These are phyloP conservation scores for Lucinisca nassula DNA, from an alignment of 2,888 invertebrate species.

Conservation along the genomic window DNA sequence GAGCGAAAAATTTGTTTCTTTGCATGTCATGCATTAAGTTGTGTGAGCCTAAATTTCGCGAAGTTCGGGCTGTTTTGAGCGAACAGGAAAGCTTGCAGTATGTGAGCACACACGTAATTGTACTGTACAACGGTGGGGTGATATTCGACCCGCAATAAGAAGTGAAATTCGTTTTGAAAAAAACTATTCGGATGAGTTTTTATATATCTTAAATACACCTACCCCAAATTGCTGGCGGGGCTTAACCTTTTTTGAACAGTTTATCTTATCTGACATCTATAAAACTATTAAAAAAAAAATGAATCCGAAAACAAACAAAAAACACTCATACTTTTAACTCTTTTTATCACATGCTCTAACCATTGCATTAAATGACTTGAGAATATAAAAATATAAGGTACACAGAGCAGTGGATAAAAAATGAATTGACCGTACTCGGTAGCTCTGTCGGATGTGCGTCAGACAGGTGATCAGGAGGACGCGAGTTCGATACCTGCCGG, in stretches of 20 bases:
- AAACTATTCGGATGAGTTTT: neutral
- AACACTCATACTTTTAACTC: no score
- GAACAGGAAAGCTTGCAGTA: neutral
- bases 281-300: no score
- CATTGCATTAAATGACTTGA: no score
- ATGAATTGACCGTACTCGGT: no score
- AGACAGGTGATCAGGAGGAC: no score
- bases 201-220: neutral
- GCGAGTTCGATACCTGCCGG: no score
- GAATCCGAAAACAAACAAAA: no score
- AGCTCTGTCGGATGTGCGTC: no score
- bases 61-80: neutral
- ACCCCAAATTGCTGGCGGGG: neutral
- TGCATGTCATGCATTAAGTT: neutral
- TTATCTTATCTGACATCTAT: no score
- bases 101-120: neutral
- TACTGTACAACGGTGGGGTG: neutral
- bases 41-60: neutral
- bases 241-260: constrained; percentile 6
- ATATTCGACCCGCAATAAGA: neutral
- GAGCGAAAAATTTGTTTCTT: neutral
- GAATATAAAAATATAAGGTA: no score
- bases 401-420: no score
- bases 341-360: no score
- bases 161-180: neutral